A percentile compares a stretch with the other conserved stretches of the same genome.
These are phyloP conservation scores for Tychaedon coryphoeus DNA, from an alignment of 2,113 vertebrate species.

Conservation along the genomic window DNA sequence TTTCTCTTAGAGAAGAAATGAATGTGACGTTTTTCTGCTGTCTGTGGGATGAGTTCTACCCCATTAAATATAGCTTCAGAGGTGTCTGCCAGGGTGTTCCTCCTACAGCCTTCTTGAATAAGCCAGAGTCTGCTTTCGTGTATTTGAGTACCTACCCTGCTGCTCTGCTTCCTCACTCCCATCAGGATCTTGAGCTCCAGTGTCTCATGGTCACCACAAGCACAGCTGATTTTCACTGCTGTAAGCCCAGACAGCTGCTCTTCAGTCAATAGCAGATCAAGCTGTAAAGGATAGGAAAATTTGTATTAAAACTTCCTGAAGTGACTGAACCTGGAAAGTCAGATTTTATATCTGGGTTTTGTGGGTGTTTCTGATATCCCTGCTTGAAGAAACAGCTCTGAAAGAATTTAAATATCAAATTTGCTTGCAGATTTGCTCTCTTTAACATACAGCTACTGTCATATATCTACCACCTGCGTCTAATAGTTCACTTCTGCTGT, in stretches of 20 bases:
- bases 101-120: background rate
- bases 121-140: background rate
- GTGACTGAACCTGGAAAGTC: background rate
- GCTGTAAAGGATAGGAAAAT: background rate
- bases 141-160: background rate
- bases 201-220: background rate
- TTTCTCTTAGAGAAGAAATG: background rate
- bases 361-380: background rate
- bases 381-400: background rate
- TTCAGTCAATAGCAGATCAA: background rate
- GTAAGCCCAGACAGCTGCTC: background rate
- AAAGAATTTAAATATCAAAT: background rate
- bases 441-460: background rate
- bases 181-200: background rate
- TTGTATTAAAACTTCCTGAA: background rate
- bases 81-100: background rate
- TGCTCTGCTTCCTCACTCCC: background rate
- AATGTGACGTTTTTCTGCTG: background rate
- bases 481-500: background rate
- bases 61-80: background rate
- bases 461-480: background rate
- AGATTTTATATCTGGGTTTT: background rate
- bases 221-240: background rate
- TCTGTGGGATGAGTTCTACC: background rate
- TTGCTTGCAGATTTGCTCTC: background rate